Conservation (phyloP, 2,113 vertebrate species). For the Oncorhynchus masou region DNA sequence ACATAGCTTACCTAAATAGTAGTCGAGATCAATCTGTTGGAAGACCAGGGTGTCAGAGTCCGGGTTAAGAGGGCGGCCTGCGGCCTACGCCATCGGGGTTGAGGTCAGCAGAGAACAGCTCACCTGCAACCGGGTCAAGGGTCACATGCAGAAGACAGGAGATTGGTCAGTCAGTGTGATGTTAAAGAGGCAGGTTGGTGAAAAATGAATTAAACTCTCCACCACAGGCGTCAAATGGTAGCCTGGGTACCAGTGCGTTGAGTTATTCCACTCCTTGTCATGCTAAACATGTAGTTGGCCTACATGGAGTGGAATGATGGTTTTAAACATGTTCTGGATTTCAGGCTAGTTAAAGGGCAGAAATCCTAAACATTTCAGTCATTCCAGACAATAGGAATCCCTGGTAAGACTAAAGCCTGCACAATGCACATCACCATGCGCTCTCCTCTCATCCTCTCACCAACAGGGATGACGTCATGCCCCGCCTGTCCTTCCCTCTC, state of each 20-base stretch:
- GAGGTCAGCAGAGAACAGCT: conserved; percentile 69
- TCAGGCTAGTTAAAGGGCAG: neutral
- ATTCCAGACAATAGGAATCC: too few species aligned
- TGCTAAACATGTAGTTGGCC: too few species aligned
- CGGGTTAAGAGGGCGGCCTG: conserved; percentile 61
- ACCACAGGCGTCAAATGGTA: neutral
- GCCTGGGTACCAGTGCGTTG: too few species aligned
- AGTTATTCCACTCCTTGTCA: too few species aligned
- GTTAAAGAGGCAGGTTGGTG: neutral
- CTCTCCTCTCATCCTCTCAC: conserved; percentile 64
- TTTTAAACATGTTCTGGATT: neutral
- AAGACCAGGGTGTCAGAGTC: conserved; percentile 76
- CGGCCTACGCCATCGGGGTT: conserved; percentile 83
- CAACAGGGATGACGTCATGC: conserved; percentile 76
- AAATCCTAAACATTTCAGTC: neutral
- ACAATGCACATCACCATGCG: too few species aligned
- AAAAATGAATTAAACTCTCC: neutral
- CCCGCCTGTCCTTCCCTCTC: conserved; percentile 74
- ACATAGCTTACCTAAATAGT: conserved; percentile 77
- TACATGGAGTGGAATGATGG: too few species aligned
- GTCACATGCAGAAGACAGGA: neutral
- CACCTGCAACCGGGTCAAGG: conserved; percentile 62
- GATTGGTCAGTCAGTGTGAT: neutral
- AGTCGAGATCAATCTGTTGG: conserved; percentile 89
- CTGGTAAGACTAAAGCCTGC: too few species aligned